These are phyloP conservation scores for Myotis davidii DNA, from an alignment of 2,113 vertebrate genomes.

Conservation along the genomic window DNA sequence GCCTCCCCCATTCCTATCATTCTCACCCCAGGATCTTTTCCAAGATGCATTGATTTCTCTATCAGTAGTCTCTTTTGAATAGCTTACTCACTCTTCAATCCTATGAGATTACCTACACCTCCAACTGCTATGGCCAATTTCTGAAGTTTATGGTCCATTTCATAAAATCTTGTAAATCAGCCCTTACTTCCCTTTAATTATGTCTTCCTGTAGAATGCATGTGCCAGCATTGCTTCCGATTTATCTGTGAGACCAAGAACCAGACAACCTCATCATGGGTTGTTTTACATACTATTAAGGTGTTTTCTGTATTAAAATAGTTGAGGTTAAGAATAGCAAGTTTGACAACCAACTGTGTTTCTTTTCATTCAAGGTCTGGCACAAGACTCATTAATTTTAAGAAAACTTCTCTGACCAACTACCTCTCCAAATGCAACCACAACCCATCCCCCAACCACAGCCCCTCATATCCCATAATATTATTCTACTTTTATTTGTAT, in stretches of 20 bases:
- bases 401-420: background rate
- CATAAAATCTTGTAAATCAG: conserved; percentile 76
- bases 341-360: conserved; percentile 52
- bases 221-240: conserved; percentile 57
- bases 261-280: conserved; percentile 62
- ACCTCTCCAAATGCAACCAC: background rate
- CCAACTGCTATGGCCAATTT: conserved; percentile 67
- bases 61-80: conserved; percentile 55
- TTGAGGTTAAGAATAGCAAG: conserved; percentile 67
- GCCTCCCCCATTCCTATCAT: background rate
- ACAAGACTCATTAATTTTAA: conserved; percentile 30
- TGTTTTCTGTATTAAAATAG: conserved; percentile 68
- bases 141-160: conserved; percentile 77
- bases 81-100: conserved; percentile 50
- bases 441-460: background rate
- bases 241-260: conserved; percentile 57
- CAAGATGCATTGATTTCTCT: conserved; percentile 53
- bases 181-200: conserved; percentile 71
- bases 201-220: conserved; percentile 57
- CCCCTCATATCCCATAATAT: background rate
- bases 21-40: conserved; percentile 20
- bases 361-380: conserved; percentile 54
- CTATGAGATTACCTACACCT: conserved; percentile 68
- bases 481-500: background rate
- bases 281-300: conserved; percentile 72